Conservation (phyloP, 92 coral and sea anemone genomes). For the Actinernus sp. region DNA sequence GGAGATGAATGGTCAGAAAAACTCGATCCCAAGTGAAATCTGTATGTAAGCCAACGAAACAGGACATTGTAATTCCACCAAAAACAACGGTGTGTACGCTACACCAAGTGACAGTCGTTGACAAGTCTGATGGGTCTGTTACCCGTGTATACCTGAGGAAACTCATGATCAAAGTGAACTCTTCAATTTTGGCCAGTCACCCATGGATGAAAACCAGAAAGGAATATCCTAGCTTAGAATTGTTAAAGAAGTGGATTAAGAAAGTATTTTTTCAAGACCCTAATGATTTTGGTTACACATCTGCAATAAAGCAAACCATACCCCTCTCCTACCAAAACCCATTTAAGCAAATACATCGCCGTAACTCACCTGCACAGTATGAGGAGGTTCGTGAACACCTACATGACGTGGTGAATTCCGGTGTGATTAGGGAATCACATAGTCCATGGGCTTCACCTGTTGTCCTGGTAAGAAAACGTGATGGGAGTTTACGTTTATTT, state of each 20-base stretch:
- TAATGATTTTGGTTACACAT: slow-evolving; percentile 12
- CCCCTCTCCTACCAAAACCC: slow-evolving; percentile 11
- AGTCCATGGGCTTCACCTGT: slow-evolving; percentile 33
- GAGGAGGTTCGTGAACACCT: slow-evolving; percentile 8
- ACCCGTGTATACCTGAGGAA: too few species aligned
- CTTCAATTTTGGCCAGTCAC: background rate
- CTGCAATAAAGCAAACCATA: slow-evolving; percentile 15
- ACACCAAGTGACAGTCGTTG: too few species aligned
- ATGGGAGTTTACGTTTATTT: background rate
- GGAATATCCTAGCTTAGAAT: background rate
- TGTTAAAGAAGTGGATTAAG: slow-evolving; percentile 4
- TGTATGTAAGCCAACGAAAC: too few species aligned
- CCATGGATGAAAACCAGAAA: too few species aligned
- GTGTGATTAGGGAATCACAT: slow-evolving; percentile 8
- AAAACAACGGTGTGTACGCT: too few species aligned
- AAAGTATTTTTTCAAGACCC: background rate
- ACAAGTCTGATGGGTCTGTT: too few species aligned
- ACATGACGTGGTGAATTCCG: slow-evolving; percentile 9
- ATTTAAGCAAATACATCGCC: slow-evolving; percentile 2
- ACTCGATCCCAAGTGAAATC: too few species aligned
- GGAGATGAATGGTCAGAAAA: too few species aligned
- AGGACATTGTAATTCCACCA: too few species aligned
- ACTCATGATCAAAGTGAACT: background rate
- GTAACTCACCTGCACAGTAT: slow-evolving; percentile 9
- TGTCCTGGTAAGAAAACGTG: slow-evolving; percentile 25